These are phyloP conservation scores for fruit fly (Drosophila melanogaster) DNA, from an alignment of 1,140 invertebrate species.

Conservation along the genomic window Release_6_plus_ISO1_MT NT_033779.5:2578501-2579000, in stretches of 20 bases:
- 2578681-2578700: constrained; percentile 42
- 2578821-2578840: constrained; percentile 68
- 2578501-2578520: constrained; percentile 23
- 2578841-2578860: constrained; percentile 75
- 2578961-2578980: constrained; percentile 54
- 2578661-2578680: constrained; percentile 83
- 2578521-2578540: constrained; percentile 33
- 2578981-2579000: constrained; percentile 5
- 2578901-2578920: constrained; percentile 74
- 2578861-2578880: constrained; percentile 81
- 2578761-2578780: constrained; percentile 82
- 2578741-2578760: constrained; percentile 69
- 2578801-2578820: constrained; percentile 76
- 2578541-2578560: constrained; percentile 54
- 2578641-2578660: constrained; percentile 53
- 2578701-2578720: constrained; percentile 76
- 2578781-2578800: constrained; percentile 84
- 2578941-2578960: constrained; percentile 86
- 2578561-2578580: constrained; percentile 7
- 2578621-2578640: constrained; percentile 26
- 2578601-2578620: constrained; percentile 38
- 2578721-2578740: constrained; percentile 80
- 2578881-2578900: constrained; percentile 65
- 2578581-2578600: constrained; percentile 12
- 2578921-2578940: constrained; percentile 87